Base-by-base conservation (phyloP, 2,113 vertebrate genomes). In the Poeciliopsis turrubarensis region DNA sequence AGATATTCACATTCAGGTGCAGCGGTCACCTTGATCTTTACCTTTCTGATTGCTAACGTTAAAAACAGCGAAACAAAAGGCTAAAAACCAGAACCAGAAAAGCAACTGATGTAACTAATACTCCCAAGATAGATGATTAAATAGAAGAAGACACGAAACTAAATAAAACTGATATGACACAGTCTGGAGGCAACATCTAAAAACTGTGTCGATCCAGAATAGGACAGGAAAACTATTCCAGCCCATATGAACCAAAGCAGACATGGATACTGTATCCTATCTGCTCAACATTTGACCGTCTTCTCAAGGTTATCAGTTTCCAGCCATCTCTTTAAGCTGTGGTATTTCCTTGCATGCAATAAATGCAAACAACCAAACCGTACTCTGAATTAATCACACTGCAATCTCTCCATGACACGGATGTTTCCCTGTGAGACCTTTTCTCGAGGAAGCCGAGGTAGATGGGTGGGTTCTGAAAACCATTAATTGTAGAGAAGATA, bases 71-170 rank as follows among this genome's bases (percentile, higher is more conserved):
- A 65, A 81, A 78, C 60, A 9, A 66, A 87, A 71, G 84, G 84
- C 88, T 84, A 47, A 87, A 68, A 80, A 73, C 76, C 77, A 67
- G 74, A 66, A 83, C 86, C 51, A 70, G 76, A 79, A 61, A 79
- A 79, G 82, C 85, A 81, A 88, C 67, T 82, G 77, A 86, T 80
- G 77, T 71, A 85, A 87, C 79, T 88, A 85, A 88, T 81, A 81
- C 73, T 73, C 87, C 85, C 89, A 32, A 60, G 88, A 88, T 34
- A 76, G 73, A 5, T 22, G 60, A 82, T 80, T 88, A 78, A 82
- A 81, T 87, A 83, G 77, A 71, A 81, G 68, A 78, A 68, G 87
- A 88, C 84, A 76, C 65, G 73, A 89, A 89, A 83, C 72, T 57
- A 82, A 88, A 87, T 86, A 71, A 81, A 90, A 86, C 47, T 73